Base-by-base conservation (phyloP, 2,888 invertebrate genomes). In the Xestia c-nigrum region DNA sequence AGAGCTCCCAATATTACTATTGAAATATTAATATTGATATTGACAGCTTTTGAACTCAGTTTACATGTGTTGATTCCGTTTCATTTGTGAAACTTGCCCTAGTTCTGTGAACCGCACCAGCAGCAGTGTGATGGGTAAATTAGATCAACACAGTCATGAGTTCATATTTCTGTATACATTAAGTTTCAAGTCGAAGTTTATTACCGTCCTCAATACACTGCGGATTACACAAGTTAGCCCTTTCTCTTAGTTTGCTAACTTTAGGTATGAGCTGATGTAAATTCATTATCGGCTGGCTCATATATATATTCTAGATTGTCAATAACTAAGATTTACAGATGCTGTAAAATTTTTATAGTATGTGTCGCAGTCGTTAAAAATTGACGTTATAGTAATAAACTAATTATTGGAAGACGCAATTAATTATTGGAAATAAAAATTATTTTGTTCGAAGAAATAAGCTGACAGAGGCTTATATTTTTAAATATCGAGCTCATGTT, bases 191-290 rank as follows among this genome's bases (percentile, higher is more conserved):
- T 76, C 66, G 76, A 93, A 93, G 89, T 93, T 92, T 86, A 90
- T 85, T 90, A 89, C 87, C 87, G 80, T 84, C 89, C 88, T 87
- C 91, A 91, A 93, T 92, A 88, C 93, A 90, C 86, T 87, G 82
- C 91, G 92, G 94, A 95, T 95, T 93, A 94, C 91, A 89, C 87
- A 94, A 95, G 93, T 95, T 94, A 87, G 88, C 85, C 92, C 88
- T 91, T 94, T 92, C 91, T 86, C 89, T 87, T 90, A 93, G 92
- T 93, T 77, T 92, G 74, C 83, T 87, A 92, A 90, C 88, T 90
- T 89, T 80, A 81, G 89, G 89, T 90, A 91, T 88, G 85, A 87
- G 88, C 89, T 89, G 88, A 91, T 91, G 89, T 86, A 75, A 84
- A 91, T 93, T 91, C 89, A 89, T 88, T 90, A 91, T 84, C 82